Evolutionary conservation across 2,797 vertebrate species (phyloP), one percentile per base, ranked within the genome.

Genomic region (Manis crassicaudata): DNA sequence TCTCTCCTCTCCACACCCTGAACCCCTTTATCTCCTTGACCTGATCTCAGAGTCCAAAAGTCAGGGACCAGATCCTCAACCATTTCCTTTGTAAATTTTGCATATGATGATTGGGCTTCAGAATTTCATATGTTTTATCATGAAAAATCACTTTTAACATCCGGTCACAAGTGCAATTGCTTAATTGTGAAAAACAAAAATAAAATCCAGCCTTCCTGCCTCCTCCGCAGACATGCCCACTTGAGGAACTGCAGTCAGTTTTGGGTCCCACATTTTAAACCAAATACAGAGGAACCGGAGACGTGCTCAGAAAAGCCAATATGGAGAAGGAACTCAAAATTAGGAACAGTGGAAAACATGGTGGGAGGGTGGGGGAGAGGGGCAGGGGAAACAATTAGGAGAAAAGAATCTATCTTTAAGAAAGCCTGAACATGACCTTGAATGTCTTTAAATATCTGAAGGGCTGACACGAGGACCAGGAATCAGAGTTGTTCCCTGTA

Each of bases 101-200:
- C 73, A 9, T 50, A 7, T 56, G 88, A 82, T 54, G 10, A 65
- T 56, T 67, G 7, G 46, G 43, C 89, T 63, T 50, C 82, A 46
- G 50, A 76, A 70, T 75, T 70, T 46, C 63, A 46, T 16, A 3
- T 65, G 1, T 73, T 83, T 8, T 86, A 58, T 90, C 40, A 43
- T 29, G 32, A 62, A 73, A 62, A 50, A 88, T 62, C 56, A 5
- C 67, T 67, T 58, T 40, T 77, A 32, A 91, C 58, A 96, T 86
- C 92, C 95, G 56, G 75, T 91, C 95, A 93, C 52, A 94, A 95
- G 94, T 32, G 7, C 11, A 70, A 50, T 35, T 89, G 75, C 80
- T 96, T 87, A 73, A 86, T 29, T 83, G 43, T 89, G 63, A 86
- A 93, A 92, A 63, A 67, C 60, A 73, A 94, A 94, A 94, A 82